phyloP scores from a whole-genome alignment of 2,888 invertebrate genomes.

The Yponomeuta cagnagella region DNA sequence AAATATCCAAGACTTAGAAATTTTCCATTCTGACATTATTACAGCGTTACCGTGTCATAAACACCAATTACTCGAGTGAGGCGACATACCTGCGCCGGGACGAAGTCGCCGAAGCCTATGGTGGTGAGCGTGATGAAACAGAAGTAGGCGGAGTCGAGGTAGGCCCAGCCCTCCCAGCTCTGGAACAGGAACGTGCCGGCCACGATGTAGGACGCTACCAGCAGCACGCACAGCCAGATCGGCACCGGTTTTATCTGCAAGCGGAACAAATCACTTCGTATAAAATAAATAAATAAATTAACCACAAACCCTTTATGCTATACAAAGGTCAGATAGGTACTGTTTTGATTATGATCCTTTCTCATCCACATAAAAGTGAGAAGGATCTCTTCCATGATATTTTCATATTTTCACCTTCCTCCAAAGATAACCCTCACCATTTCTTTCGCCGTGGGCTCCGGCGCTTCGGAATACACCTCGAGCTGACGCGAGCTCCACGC shows the following conservation, averaged over 20 bases:
- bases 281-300: no score
- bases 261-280: neutral
- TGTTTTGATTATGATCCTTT: no score
- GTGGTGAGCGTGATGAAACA: slow-evolving; percentile 96
- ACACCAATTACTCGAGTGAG: neutral
- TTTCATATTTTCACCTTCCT: no score
- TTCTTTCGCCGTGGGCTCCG: slow-evolving; percentile 13
- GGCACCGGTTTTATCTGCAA: slow-evolving; percentile 82
- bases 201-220: slow-evolving; percentile 92
- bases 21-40: neutral
- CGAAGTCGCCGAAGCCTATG: slow-evolving; percentile 94
- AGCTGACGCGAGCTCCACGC: slow-evolving; percentile 13
- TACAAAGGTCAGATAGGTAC: no score
- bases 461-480: slow-evolving; percentile 5
- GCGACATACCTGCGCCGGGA: slow-evolving; percentile 82
- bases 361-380: no score
- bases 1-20: no score
- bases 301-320: no score
- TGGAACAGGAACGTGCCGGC: slow-evolving; percentile 91
- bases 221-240: slow-evolving; percentile 91
- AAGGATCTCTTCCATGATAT: no score
- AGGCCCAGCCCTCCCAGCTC: slow-evolving; percentile 90
- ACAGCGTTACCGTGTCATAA: neutral
- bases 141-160: slow-evolving; percentile 92
- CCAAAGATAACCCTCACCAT: neutral